Evolutionary conservation across 2,797 vertebrate genomes (phyloP).

Genomic region (Tiaroga cobitis): DNA sequence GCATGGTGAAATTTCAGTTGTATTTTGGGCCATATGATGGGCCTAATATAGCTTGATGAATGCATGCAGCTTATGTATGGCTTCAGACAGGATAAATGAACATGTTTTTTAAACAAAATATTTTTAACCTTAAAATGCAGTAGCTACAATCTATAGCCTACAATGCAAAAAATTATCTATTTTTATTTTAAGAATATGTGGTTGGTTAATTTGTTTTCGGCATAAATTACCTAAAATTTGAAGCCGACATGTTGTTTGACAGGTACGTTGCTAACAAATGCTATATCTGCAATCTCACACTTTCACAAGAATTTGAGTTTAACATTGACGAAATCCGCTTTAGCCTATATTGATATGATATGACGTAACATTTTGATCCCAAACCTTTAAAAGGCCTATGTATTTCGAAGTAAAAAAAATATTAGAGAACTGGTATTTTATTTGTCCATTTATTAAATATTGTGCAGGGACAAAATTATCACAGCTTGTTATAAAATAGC

Average conservation of each 20-base stretch:
- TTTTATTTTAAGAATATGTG: neutral
- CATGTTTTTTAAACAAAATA: neutral
- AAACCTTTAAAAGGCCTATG: neutral
- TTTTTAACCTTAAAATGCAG: neutral
- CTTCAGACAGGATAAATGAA: too few relatives aligned
- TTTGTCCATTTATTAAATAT: slow-evolving; percentile 18
- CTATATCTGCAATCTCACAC: neutral
- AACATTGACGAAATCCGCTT: neutral
- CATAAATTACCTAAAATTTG: neutral
- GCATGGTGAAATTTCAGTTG: neutral
- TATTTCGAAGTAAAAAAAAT: neutral
- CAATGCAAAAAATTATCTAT: neutral
- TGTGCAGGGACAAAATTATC: neutral
- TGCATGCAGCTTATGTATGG: neutral
- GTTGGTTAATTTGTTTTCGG: neutral
- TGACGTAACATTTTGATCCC: neutral
- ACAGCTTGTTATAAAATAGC: slow-evolving; percentile 25
- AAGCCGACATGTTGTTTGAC: neutral
- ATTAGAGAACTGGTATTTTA: neutral
- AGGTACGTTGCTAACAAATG: neutral
- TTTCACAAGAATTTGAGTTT: neutral
- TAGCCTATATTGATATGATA: neutral
- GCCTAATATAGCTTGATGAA: neutral
- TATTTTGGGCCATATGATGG: neutral
- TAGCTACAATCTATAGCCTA: too few relatives aligned